These are phyloP conservation scores for Pseudorectes ferrugineus DNA, from an alignment of 2,113 vertebrate species.

Conservation along the genomic window DNA sequence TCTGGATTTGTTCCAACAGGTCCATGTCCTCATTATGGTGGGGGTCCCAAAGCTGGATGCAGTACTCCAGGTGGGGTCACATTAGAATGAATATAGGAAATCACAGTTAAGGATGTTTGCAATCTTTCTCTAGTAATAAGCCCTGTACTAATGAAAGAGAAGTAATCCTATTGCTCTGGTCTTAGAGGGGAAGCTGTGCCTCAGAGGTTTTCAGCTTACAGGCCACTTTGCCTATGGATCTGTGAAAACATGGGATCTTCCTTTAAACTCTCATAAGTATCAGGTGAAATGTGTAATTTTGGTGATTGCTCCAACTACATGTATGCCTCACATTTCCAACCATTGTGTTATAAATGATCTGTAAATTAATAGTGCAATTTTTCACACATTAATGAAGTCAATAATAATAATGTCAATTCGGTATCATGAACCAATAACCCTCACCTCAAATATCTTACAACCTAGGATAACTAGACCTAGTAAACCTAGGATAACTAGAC, in stretches of 20 bases:
- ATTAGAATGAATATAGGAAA: background rate
- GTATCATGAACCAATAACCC: background rate
- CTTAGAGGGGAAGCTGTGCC: background rate
- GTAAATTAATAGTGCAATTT: background rate
- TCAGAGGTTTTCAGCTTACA: background rate
- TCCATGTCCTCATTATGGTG: background rate
- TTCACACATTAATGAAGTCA: background rate
- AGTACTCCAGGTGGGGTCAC: background rate
- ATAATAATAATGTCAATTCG: background rate
- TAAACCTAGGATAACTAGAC: background rate
- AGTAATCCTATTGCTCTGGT: background rate
- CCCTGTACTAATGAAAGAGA: background rate
- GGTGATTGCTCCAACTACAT: rapidly evolving
- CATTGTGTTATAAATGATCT: background rate
- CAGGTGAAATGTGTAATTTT: background rate
- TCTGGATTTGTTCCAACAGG: background rate
- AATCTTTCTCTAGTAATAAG: background rate
- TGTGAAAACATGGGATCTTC: background rate
- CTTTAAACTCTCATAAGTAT: background rate
- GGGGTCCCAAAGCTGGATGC: background rate
- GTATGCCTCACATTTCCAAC: background rate
- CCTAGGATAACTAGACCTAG: background rate
- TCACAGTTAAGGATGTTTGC: background rate
- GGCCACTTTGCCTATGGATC: background rate
- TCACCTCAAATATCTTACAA: background rate